Conservation (phyloP, 2,888 invertebrate species). For the Teleogryllus oceanicus region DNA sequence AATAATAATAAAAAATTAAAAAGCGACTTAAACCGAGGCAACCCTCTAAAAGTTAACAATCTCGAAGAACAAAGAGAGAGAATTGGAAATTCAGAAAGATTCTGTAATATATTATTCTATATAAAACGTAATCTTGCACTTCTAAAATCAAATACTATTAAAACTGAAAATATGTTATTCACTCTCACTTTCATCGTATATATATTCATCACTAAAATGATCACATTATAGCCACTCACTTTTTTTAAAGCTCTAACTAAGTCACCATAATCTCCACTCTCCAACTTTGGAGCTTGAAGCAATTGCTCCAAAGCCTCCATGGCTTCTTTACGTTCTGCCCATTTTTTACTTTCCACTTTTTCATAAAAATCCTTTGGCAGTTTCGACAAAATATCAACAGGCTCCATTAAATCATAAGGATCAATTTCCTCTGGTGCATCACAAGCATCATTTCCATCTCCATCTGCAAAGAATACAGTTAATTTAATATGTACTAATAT, state of each 20-base stretch:
- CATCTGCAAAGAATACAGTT: slow-evolving; percentile 41
- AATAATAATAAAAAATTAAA: too few species aligned
- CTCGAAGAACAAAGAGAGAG: too few species aligned
- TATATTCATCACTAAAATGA: too few species aligned
- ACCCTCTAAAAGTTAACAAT: too few species aligned
- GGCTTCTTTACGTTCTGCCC: slow-evolving; percentile 93
- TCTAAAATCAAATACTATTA: too few species aligned
- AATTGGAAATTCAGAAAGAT: too few species aligned
- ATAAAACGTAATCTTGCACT: too few species aligned
- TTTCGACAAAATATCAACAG: slow-evolving; percentile 89
- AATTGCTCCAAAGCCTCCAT: slow-evolving; percentile 78
- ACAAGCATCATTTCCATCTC: slow-evolving; percentile 59
- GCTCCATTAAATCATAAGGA: slow-evolving; percentile 84
- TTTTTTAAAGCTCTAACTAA: slow-evolving; percentile 82
- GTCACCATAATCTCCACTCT: slow-evolving; percentile 89
- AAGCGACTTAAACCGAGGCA: too few species aligned
- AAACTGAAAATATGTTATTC: too few species aligned
- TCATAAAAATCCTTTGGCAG: slow-evolving; percentile 95
- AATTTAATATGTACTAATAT: neutral
- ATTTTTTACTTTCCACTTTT: slow-evolving; percentile 90
- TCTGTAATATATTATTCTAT: too few species aligned
- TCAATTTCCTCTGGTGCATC: slow-evolving; percentile 64
- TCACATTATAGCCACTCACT: slow-evolving; percentile 50
- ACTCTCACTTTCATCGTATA: too few species aligned
- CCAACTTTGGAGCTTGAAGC: slow-evolving; percentile 77